Evolutionary conservation across 2,888 invertebrate genomes (phyloP).

Genomic region (Catonia carolina): DNA sequence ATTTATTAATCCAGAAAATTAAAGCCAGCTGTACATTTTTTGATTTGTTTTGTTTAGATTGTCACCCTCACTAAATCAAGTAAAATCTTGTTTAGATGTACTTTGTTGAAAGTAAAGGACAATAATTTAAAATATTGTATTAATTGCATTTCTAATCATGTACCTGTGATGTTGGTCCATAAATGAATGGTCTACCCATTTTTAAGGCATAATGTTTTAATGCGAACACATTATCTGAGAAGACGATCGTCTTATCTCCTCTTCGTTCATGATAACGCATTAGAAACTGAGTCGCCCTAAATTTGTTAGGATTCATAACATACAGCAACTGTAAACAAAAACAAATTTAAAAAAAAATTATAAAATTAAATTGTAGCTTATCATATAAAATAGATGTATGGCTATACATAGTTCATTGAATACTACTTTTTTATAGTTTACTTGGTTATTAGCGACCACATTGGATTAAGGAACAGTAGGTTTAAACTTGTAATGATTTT

Average conservation of each 20-base stretch:
- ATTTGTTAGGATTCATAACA: conserved; percentile 99
- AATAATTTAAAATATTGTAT: too few relatives aligned
- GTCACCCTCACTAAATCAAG: background rate
- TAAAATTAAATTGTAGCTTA: background rate
- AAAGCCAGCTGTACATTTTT: too few relatives aligned
- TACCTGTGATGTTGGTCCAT: conserved; percentile 88
- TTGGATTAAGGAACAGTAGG: too few relatives aligned
- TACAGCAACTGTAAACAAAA: conserved; percentile 58
- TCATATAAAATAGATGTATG: too few relatives aligned
- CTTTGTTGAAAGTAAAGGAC: background rate
- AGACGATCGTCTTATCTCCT: conserved; percentile 98
- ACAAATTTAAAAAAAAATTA: background rate
- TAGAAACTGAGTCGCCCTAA: conserved; percentile 92
- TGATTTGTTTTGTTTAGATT: too few relatives aligned
- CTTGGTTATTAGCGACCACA: too few relatives aligned
- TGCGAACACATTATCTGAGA: conserved; percentile 98
- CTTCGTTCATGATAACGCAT: conserved; percentile 88
- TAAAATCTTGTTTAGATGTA: background rate
- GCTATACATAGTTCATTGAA: conserved; percentile 4
- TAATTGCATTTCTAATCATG: conserved; percentile 23
- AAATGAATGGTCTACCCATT: conserved; percentile 97
- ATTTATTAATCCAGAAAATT: too few relatives aligned
- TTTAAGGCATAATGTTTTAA: conserved; percentile 94
- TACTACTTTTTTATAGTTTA: background rate
- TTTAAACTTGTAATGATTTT: too few relatives aligned